phyloP scores from a whole-genome alignment of 2,888 invertebrate genomes.

The Anticlea derivata region DNA sequence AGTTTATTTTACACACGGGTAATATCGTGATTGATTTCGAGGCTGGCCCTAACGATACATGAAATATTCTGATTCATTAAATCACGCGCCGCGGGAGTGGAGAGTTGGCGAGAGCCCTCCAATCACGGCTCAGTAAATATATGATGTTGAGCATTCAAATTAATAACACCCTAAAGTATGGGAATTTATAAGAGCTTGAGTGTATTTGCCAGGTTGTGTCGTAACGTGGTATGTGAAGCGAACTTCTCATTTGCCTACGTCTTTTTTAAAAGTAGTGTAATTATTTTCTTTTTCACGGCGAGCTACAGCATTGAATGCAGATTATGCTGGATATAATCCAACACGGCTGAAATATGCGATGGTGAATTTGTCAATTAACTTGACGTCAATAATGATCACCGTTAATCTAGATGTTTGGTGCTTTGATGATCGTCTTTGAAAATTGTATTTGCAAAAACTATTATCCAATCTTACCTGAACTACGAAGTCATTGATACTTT shows the following conservation, averaged over 20 bases:
- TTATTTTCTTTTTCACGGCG: too few relatives aligned
- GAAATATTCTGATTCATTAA: constrained; percentile 80
- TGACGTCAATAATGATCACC: too few relatives aligned
- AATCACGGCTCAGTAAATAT: constrained; percentile 67
- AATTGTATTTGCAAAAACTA: too few relatives aligned
- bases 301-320: too few relatives aligned
- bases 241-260: background rate
- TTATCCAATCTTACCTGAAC: too few relatives aligned
- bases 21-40: constrained; percentile 79
- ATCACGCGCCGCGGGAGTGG: constrained; percentile 64
- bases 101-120: constrained; percentile 65
- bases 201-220: background rate
- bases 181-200: background rate
- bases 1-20: constrained; percentile 76
- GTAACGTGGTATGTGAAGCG: background rate
- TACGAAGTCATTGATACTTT: too few relatives aligned
- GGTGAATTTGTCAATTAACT: too few relatives aligned
- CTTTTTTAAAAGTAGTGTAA: background rate
- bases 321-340: too few relatives aligned
- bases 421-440: too few relatives aligned
- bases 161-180: constrained; percentile 40
- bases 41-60: constrained; percentile 76
- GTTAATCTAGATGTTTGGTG: too few relatives aligned
- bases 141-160: constrained; percentile 53
- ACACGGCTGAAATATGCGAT: too few relatives aligned